Conservation (phyloP, 2,113 vertebrate genomes). For the Athene cunicularia region DNA sequence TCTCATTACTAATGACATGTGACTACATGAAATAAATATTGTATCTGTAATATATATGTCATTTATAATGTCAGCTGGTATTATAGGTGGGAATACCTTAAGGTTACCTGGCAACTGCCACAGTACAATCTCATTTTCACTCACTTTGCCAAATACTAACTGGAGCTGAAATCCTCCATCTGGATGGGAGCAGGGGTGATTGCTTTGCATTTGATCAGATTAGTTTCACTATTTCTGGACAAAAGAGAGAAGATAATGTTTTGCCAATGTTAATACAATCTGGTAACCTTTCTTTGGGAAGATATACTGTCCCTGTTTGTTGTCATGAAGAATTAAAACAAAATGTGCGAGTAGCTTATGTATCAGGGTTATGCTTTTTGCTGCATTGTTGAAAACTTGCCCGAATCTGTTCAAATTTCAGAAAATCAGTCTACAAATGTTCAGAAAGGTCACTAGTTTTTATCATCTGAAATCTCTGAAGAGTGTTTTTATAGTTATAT, state of each 20-base stretch:
- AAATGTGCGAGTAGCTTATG: not conserved
- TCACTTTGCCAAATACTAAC: constrained; percentile 14
- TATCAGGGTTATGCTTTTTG: not conserved
- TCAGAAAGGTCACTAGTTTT: not conserved
- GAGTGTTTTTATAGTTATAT: not conserved
- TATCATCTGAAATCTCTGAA: not conserved
- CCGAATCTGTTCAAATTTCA: not conserved
- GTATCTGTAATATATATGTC: not conserved
- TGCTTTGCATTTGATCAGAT: not conserved
- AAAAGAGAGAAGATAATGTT: not conserved
- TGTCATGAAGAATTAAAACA: not conserved
- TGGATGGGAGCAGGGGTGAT: not conserved
- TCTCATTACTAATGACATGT: not conserved
- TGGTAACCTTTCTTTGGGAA: not conserved
- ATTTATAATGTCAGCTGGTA: not conserved
- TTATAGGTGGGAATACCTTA: not conserved
- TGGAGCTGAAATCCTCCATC: constrained; percentile 16
- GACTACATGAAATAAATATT: not conserved
- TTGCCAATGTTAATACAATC: not conserved
- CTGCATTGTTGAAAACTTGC: not conserved
- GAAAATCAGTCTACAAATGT: not conserved
- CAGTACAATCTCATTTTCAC: not conserved
- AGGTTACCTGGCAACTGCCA: constrained; percentile 22
- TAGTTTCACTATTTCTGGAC: not conserved
- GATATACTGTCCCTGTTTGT: not conserved